phyloP scores from a whole-genome alignment of 2,113 vertebrate species.

The Zapus hudsonius region DNA sequence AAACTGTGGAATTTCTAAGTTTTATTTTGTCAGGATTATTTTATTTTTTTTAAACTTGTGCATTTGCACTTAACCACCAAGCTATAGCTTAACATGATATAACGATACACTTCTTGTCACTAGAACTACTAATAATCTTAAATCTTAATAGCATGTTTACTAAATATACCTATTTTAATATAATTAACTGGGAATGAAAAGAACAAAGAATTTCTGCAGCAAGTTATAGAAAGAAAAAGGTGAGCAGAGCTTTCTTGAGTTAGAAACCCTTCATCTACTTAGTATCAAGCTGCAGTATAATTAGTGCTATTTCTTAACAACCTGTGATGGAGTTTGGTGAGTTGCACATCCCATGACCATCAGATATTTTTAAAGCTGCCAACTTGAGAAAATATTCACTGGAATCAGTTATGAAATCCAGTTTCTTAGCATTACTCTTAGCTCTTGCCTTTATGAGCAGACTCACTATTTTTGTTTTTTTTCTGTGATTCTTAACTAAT shows the following conservation, averaged over 20 bases:
- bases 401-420: background rate
- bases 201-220: background rate
- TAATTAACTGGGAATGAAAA: background rate
- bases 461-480: background rate
- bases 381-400: background rate
- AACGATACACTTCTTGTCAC: background rate
- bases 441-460: background rate
- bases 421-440: background rate
- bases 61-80: background rate
- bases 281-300: background rate
- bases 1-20: background rate
- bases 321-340: background rate
- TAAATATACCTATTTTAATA: background rate
- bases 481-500: slow-evolving; percentile 2
- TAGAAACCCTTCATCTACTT: background rate
- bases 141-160: background rate
- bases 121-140: background rate
- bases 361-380: slow-evolving; percentile 7
- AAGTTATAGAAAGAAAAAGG: background rate
- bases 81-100: background rate
- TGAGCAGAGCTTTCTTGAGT: background rate
- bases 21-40: background rate
- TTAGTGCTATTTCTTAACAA: background rate
- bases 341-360: background rate
- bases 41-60: background rate